phyloP scores from a whole-genome alignment of 2,888 invertebrate genomes.

The Cryptophagus acutangulus region DNA sequence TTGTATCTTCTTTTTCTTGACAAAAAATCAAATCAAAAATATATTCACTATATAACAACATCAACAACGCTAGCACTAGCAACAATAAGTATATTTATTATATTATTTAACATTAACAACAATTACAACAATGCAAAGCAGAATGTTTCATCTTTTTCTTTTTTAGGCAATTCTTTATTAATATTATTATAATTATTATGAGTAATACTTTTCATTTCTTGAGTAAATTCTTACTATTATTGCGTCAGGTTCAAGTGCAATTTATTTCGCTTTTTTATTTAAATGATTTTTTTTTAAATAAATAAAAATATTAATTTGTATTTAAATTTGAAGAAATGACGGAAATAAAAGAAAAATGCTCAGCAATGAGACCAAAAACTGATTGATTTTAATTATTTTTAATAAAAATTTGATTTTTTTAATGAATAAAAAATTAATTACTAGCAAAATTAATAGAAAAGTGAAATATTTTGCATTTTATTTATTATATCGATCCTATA shows the following conservation, averaged over 20 bases:
- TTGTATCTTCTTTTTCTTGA: conserved; percentile 18
- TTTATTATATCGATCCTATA: conserved; percentile 3
- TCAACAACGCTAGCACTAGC: conserved; percentile 48
- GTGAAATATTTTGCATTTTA: background rate
- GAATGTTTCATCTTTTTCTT: conserved; percentile 23
- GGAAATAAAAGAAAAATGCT: too few relatives aligned
- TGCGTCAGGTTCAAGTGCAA: conserved; percentile 9
- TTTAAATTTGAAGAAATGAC: too few relatives aligned
- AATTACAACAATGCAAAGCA: conserved; percentile 47
- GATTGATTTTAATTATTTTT: conserved; percentile 7
- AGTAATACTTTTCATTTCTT: background rate
- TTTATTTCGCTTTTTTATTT: background rate
- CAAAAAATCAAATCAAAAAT: conserved; percentile 39
- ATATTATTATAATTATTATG: conserved; percentile 6
- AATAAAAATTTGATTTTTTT: background rate
- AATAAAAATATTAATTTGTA: too few relatives aligned
- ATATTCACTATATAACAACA: conserved; percentile 37
- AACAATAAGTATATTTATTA: conserved; percentile 46
- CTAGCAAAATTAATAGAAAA: background rate
- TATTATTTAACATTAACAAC: conserved; percentile 46
- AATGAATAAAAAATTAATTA: background rate
- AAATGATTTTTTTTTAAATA: too few relatives aligned
- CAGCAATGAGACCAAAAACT: too few relatives aligned
- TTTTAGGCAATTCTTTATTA: conserved; percentile 9
- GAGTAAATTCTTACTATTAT: conserved; percentile 13